phyloP scores from a whole-genome alignment of 2,113 vertebrate species.

The Piprites chloris region DNA sequence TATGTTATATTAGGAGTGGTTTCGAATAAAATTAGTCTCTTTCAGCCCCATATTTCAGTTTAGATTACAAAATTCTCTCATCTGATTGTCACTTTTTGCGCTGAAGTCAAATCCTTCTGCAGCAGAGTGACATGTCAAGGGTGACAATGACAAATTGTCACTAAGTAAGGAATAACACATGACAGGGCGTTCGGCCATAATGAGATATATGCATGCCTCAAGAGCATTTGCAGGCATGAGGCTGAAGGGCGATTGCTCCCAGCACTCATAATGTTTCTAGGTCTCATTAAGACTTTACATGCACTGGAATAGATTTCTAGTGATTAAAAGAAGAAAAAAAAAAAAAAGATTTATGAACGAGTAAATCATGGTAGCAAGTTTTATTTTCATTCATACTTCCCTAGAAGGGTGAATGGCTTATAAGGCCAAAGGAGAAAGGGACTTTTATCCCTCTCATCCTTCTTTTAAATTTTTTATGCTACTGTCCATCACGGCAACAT shows the following conservation, averaged over 20 bases:
- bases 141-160: constrained; percentile 87
- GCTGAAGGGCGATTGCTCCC: constrained; percentile 62
- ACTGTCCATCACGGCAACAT: background rate
- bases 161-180: constrained; percentile 81
- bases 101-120: constrained; percentile 74
- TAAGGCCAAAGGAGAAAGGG: background rate
- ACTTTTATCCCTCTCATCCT: background rate
- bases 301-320: constrained; percentile 31
- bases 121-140: constrained; percentile 74
- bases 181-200: constrained; percentile 75
- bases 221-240: constrained; percentile 47
- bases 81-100: constrained; percentile 71
- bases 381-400: background rate
- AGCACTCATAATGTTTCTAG: constrained; percentile 16
- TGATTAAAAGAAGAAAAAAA: constrained; percentile 50
- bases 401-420: background rate
- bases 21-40: constrained; percentile 74
- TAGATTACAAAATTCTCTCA: constrained; percentile 74
- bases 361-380: background rate
- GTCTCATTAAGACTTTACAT: constrained; percentile 68
- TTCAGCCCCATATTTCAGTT: constrained; percentile 72
- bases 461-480: background rate
- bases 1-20: constrained; percentile 55
- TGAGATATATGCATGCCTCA: constrained; percentile 70
- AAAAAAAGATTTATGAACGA: constrained; percentile 54